Conservation (phyloP, 2,888 invertebrate genomes). For the Coremacera marginata region DNA sequence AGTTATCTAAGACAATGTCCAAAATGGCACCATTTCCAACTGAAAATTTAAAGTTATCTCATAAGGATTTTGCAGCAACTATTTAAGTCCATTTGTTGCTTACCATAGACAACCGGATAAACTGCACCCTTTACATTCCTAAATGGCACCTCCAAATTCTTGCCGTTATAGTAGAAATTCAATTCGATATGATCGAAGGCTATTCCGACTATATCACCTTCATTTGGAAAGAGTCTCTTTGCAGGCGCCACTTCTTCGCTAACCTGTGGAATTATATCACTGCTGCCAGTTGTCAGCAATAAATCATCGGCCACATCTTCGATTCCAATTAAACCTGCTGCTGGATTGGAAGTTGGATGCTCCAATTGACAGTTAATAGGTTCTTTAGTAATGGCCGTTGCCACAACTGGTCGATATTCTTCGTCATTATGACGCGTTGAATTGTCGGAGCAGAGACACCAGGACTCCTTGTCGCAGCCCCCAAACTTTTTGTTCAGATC, state of each 20-base stretch:
- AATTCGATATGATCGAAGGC: conserved; percentile 97
- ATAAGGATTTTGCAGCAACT: background rate
- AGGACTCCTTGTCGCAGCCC: conserved; percentile 89
- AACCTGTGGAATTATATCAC: conserved; percentile 47
- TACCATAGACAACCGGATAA: conserved; percentile 94
- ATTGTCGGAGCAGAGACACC: conserved; percentile 94
- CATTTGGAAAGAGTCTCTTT: conserved; percentile 75
- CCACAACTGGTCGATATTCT: conserved; percentile 72
- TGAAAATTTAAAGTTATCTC: conserved; percentile 70
- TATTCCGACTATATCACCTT: conserved; percentile 88
- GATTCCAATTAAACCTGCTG: conserved; percentile 63
- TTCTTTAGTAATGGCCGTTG: conserved; percentile 45
- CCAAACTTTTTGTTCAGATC: conserved; percentile 90
- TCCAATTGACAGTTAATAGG: conserved; percentile 48
- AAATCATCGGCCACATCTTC: conserved; percentile 68
- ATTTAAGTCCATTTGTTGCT: conserved; percentile 55
- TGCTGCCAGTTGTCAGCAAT: conserved; percentile 62
- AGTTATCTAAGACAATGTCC: conserved; percentile 93
- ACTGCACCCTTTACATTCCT: conserved; percentile 91
- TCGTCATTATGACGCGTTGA: conserved; percentile 86
- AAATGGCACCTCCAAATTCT: conserved; percentile 85
- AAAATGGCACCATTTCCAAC: conserved; percentile 98
- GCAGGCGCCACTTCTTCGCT: conserved; percentile 44
- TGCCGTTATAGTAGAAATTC: conserved; percentile 94
- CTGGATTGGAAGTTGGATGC: conserved; percentile 55